phyloP scores from a whole-genome alignment of 2,888 invertebrate genomes.

The Melitaea athalia region DNA sequence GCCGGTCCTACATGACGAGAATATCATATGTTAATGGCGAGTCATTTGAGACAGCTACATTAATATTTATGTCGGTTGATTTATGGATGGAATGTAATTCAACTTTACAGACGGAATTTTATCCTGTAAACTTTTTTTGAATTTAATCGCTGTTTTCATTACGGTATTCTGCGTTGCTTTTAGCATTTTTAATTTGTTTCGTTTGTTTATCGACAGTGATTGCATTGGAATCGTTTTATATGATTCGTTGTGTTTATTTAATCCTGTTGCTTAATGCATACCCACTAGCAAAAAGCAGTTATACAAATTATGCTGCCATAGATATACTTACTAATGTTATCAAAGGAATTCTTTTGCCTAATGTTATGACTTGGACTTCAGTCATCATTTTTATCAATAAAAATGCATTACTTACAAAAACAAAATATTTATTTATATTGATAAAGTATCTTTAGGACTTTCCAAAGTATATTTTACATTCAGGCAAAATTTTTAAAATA shows the following conservation, averaged over 20 bases:
- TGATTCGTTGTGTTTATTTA: background rate
- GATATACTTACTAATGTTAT: no score
- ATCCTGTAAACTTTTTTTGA: constrained; percentile 17
- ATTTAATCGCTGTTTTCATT: constrained; percentile 23
- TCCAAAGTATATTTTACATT: no score
- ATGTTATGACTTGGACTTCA: no score
- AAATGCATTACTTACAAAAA: no score
- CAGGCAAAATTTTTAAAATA: no score
- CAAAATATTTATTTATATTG: no score
- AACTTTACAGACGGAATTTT: constrained; percentile 16
- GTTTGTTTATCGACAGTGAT: background rate
- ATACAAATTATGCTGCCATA: no score
- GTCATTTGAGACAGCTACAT: constrained; percentile 43
- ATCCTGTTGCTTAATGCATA: no score
- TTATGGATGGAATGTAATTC: constrained; percentile 32
- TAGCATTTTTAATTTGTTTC: background rate
- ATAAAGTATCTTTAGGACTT: no score
- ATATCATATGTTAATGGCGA: constrained; percentile 44
- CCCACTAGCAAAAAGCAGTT: no score
- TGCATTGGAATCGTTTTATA: background rate
- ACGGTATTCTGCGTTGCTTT: background rate
- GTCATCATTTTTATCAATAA: no score
- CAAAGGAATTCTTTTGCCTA: no score
- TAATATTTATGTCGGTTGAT: constrained; percentile 36
- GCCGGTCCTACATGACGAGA: constrained; percentile 40